phyloP scores from a whole-genome alignment of 2,797 vertebrate species.

The Alectoris magna region DNA sequence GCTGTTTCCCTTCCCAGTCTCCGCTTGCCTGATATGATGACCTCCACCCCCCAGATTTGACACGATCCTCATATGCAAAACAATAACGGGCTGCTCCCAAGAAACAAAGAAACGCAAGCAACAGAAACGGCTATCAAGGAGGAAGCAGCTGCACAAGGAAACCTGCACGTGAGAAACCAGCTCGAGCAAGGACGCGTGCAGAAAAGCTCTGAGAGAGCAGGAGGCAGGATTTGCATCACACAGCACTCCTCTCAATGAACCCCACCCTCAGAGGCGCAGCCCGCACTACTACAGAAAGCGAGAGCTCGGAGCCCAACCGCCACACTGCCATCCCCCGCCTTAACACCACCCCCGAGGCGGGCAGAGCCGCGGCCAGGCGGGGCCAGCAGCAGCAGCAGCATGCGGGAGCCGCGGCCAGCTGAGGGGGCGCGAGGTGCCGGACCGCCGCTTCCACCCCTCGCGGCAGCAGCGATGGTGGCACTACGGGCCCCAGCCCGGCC shows the following conservation, averaged over 20 bases:
- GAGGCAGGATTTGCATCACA: fast-evolving
- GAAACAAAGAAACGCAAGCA: not conserved
- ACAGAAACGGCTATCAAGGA: fast-evolving
- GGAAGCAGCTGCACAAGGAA: fast-evolving
- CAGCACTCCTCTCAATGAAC: fast-evolving
- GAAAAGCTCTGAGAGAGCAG: fast-evolving
- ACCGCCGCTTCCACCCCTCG: no score
- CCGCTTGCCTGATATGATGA: fast-evolving
- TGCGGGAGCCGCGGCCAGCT: no score
- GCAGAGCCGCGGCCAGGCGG: no score
- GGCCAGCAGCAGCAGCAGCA: no score
- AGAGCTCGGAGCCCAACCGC: not conserved
- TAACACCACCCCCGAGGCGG: no score
- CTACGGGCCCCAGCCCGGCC: no score
- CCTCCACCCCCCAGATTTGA: not conserved
- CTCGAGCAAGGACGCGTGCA: fast-evolving
- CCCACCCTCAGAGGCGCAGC: fast-evolving
- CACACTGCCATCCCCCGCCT: no score
- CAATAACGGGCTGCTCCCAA: no score
- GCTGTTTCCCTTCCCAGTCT: not conserved
- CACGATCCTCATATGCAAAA: no score
- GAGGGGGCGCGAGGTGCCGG: no score
- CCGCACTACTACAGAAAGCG: fast-evolving
- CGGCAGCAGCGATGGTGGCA: no score
- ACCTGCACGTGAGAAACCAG: fast-evolving